phyloP scores from a whole-genome alignment of 1,140 invertebrate genomes.

The Calliopsis andreniformis region DNA sequence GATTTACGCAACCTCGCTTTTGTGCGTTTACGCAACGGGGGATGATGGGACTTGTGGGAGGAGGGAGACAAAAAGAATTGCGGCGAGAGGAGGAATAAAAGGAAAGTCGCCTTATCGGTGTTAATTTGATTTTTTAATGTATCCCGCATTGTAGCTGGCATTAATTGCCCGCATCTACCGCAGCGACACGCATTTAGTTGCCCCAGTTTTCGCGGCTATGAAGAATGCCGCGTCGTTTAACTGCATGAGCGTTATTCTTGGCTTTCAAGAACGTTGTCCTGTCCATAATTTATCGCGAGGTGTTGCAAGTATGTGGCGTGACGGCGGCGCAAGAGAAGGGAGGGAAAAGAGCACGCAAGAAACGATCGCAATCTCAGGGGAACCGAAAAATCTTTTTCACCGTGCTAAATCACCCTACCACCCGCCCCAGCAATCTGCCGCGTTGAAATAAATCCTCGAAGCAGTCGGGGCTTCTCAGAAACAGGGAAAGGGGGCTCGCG shows the following conservation, averaged over 20 bases:
- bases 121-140: constrained; percentile 26
- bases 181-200: background rate
- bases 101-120: constrained; percentile 13
- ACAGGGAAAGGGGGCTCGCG: background rate
- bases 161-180: constrained; percentile 14
- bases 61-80: background rate
- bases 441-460: constrained; percentile 41
- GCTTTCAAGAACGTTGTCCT: background rate
- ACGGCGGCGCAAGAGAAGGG: background rate
- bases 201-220: constrained; percentile 1
- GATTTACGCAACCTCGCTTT: constrained; percentile 30
- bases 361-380: background rate
- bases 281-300: background rate
- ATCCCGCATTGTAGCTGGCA: constrained; percentile 1
- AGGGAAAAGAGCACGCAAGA: background rate
- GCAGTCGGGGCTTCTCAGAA: constrained; percentile 16
- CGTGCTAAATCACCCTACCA: constrained; percentile 36
- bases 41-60: background rate
- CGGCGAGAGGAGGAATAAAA: background rate
- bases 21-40: background rate
- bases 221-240: constrained; percentile 22
- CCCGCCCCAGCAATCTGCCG: constrained; percentile 40
- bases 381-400: constrained; percentile 15
- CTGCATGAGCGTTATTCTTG: background rate
- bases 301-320: background rate